These are phyloP conservation scores for Tetranychus cinnabarinus DNA, from an alignment of 1,140 invertebrate species.

Conservation along the genomic window DNA sequence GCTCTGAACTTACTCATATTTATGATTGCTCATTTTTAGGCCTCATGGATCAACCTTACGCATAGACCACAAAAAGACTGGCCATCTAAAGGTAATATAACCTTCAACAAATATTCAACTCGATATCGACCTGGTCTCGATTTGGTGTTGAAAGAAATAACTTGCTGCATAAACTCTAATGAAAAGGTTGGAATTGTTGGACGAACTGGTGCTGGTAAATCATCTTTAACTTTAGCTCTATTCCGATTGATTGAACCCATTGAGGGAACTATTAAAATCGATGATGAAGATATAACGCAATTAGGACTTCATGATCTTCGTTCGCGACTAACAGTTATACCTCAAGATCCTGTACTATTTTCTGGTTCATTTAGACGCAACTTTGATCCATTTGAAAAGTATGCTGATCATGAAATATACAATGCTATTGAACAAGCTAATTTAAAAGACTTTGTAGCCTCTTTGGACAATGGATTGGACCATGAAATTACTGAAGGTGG, in stretches of 20 bases:
- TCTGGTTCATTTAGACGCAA: slow-evolving; percentile 33
- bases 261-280: neutral
- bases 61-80: neutral
- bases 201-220: slow-evolving; percentile 32
- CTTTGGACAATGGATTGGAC: neutral
- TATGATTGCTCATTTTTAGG: slow-evolving; percentile 41
- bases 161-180: slow-evolving; percentile 24
- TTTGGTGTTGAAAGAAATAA: slow-evolving; percentile 15
- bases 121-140: slow-evolving; percentile 31
- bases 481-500: slow-evolving; percentile 22
- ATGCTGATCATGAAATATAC: slow-evolving; percentile 12
- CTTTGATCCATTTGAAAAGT: slow-evolving; percentile 30
- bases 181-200: slow-evolving; percentile 39
- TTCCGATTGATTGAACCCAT: slow-evolving; percentile 25
- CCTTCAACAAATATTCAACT: slow-evolving; percentile 35
- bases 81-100: slow-evolving; percentile 35
- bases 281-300: neutral
- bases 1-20: slow-evolving; percentile 19
- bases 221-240: slow-evolving; percentile 8
- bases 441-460: slow-evolving; percentile 11
- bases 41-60: neutral
- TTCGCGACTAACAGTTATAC: slow-evolving; percentile 35
- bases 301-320: slow-evolving; percentile 7
- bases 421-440: slow-evolving; percentile 14
- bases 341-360: slow-evolving; percentile 44